These are phyloP conservation scores for Myopa testacea DNA, from an alignment of 2,888 invertebrate species.

Conservation along the genomic window DNA sequence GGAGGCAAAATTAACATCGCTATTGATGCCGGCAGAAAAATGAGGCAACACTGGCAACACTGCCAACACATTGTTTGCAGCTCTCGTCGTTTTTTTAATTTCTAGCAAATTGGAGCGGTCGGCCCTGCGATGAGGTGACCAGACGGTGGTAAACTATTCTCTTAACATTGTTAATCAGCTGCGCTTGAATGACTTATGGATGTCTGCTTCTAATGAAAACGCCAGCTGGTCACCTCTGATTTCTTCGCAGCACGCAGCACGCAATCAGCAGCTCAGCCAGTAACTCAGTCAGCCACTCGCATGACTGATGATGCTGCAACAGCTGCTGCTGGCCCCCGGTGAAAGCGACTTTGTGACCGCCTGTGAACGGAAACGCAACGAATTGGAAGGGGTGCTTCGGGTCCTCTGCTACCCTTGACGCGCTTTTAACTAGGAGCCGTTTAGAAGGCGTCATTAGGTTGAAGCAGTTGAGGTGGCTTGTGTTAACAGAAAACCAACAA, in stretches of 20 bases:
- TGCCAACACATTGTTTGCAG: background rate
- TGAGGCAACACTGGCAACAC: too few species aligned
- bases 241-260: too few species aligned
- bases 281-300: background rate
- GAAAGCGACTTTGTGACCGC: too few species aligned
- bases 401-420: background rate
- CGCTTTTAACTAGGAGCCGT: conserved; percentile 1
- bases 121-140: too few species aligned
- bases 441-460: conserved; percentile 6
- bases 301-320: conserved; percentile 27
- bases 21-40: background rate
- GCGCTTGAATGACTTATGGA: background rate
- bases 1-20: background rate
- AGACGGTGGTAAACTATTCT: too few species aligned
- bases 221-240: too few species aligned
- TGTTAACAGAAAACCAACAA: conserved; percentile 8
- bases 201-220: background rate
- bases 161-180: too few species aligned
- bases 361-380: background rate
- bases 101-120: too few species aligned
- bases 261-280: too few species aligned
- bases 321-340: conserved; percentile 18
- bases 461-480: background rate
- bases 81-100: background rate
- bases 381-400: background rate